Conservation (phyloP, 1,140 invertebrate genomes). For the Thaumetopoea pityocampa region DNA sequence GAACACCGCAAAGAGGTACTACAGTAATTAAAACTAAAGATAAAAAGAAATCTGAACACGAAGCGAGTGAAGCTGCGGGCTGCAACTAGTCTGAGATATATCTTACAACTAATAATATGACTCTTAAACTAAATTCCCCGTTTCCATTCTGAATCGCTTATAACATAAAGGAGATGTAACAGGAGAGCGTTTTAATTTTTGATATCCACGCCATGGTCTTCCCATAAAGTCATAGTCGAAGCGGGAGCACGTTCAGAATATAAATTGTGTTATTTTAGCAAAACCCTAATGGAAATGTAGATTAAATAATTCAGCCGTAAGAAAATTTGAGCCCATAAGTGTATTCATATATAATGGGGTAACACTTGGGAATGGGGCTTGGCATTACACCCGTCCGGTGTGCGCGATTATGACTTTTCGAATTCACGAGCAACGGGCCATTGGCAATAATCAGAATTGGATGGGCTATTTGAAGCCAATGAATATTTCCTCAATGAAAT, state of each 20-base stretch:
- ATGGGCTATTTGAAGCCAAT: no score
- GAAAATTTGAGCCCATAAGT: slow-evolving; percentile 67
- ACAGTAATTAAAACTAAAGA: no score
- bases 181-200: slow-evolving; percentile 40
- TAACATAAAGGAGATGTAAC: slow-evolving; percentile 5
- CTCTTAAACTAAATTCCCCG: not conserved
- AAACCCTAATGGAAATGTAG: slow-evolving; percentile 69
- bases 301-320: slow-evolving; percentile 69
- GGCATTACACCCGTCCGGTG: no score
- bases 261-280: slow-evolving; percentile 66
- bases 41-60: no score
- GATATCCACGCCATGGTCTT: slow-evolving; percentile 52
- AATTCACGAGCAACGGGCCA: no score
- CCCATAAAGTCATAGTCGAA: slow-evolving; percentile 54
- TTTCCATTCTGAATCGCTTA: slow-evolving; percentile 3
- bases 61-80: no score
- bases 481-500: no score
- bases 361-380: slow-evolving; percentile 28
- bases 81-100: no score
- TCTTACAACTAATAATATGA: no score
- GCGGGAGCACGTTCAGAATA: slow-evolving; percentile 48
- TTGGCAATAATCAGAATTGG: no score
- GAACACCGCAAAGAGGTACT: no score
- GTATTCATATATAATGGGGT: slow-evolving; percentile 63
- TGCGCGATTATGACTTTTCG: no score